Percentiles rank a stretch among this genome's conserved stretches.
Evolutionary conservation across 2,797 vertebrate genomes (phyloP).

Genomic region (Xenentodon cancila): DNA sequence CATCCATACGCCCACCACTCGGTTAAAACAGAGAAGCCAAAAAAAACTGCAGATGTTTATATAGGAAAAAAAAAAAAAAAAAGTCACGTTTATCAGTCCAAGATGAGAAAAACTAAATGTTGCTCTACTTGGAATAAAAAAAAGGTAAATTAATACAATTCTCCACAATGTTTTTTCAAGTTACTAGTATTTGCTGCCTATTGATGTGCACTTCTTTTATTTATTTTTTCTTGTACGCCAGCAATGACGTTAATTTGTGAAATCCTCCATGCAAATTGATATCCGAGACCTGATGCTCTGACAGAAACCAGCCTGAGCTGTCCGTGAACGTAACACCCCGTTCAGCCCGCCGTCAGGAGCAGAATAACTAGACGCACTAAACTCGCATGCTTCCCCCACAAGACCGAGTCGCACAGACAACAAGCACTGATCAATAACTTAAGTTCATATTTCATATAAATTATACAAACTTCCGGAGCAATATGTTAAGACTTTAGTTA

Average conservation of each 20-base stretch:
- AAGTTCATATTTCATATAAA: conserved; percentile 70
- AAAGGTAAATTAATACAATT: conserved; percentile 27
- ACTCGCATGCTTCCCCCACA: conserved; percentile 29
- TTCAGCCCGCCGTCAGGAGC: conserved; percentile 13
- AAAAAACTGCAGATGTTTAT: neutral
- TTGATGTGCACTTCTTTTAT: conserved; percentile 4
- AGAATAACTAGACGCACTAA: conserved; percentile 25
- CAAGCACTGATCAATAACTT: conserved; percentile 70
- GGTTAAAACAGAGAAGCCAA: conserved; percentile 74
- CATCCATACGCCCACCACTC: conserved; percentile 81
- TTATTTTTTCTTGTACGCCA: conserved; percentile 15
- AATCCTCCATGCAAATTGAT: conserved; percentile 32
- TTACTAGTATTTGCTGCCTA: conserved; percentile 14
- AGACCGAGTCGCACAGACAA: conserved; percentile 54
- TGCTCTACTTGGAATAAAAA: conserved; percentile 42
- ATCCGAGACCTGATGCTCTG: conserved; percentile 21
- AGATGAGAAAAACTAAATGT: conserved; percentile 30
- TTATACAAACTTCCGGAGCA: conserved; percentile 69
- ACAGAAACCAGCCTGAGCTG: conserved; percentile 15
- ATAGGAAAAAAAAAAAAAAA: conserved; percentile 64
- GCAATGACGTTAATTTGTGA: conserved; percentile 19
- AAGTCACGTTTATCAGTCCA: conserved; percentile 42
- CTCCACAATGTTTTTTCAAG: conserved; percentile 20
- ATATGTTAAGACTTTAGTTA: conserved; percentile 71
- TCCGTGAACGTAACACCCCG: conserved; percentile 3